phyloP scores from a whole-genome alignment of 2,113 vertebrate species.

The Octodon degus region DNA sequence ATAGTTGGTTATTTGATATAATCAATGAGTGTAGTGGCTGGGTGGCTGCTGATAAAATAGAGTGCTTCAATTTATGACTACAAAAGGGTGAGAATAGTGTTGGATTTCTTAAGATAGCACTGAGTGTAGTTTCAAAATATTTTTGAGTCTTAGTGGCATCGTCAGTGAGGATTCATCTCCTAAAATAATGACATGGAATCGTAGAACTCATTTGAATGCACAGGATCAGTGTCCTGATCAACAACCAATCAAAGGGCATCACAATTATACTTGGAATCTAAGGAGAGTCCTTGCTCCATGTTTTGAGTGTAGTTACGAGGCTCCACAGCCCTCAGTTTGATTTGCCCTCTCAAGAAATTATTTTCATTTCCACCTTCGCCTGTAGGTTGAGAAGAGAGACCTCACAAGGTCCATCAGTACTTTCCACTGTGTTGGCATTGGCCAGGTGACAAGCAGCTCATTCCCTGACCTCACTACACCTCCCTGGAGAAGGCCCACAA shows the following conservation, averaged over 20 bases:
- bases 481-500: not conserved
- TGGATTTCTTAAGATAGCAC: not conserved
- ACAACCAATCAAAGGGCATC: slow-evolving; percentile 10
- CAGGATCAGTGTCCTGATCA: slow-evolving; percentile 19
- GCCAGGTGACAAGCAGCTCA: accelerated
- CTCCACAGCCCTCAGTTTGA: not conserved
- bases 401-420: accelerated
- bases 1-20: not conserved
- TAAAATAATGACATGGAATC: slow-evolving; percentile 35
- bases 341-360: not conserved
- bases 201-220: not conserved
- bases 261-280: not conserved
- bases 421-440: not conserved
- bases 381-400: not conserved
- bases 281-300: not conserved
- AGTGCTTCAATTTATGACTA: not conserved
- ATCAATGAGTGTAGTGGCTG: not conserved
- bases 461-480: not conserved
- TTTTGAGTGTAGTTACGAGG: not conserved
- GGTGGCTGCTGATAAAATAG: not conserved
- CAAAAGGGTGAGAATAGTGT: not conserved
- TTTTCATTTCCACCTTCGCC: not conserved
- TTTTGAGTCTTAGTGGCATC: not conserved
- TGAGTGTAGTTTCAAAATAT: not conserved
- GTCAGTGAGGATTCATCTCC: not conserved